A percentile compares a stretch with the other conserved stretches of the same genome.
Conservation (phyloP, 2,888 invertebrate genomes). For the Crocallis elinguaria region DNA sequence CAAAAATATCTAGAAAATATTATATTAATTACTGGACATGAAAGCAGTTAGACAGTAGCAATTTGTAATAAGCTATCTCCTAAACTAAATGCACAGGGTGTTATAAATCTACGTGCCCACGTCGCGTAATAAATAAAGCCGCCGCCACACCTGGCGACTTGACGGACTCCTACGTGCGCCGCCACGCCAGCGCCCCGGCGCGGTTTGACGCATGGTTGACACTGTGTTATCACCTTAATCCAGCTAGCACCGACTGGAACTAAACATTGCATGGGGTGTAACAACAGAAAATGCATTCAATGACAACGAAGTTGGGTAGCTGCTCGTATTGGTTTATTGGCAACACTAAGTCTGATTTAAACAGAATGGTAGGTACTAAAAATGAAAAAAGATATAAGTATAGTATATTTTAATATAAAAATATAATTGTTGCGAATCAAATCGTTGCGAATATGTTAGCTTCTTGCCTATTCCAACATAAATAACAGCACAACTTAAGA, state of each 20-base stretch:
- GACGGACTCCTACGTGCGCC: slow-evolving; percentile 68
- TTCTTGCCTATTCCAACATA: neutral
- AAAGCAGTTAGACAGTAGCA: neutral
- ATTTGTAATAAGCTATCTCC: slow-evolving; percentile 11
- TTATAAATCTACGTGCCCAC: slow-evolving; percentile 66
- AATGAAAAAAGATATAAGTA: neutral
- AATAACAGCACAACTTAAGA: slow-evolving; percentile 5
- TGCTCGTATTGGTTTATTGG: too few species aligned
- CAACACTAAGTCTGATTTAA: too few species aligned
- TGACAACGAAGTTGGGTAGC: neutral
- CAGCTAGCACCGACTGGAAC: slow-evolving; percentile 22
- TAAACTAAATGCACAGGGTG: slow-evolving; percentile 37
- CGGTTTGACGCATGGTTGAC: slow-evolving; percentile 47
- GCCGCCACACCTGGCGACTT: slow-evolving; percentile 65
- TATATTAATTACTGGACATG: too few species aligned
- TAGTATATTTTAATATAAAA: too few species aligned
- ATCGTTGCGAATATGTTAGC: neutral
- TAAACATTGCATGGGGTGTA: neutral
- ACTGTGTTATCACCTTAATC: slow-evolving; percentile 47
- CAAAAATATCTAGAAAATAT: too few species aligned
- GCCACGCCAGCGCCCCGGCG: slow-evolving; percentile 44
- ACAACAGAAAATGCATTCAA: neutral
- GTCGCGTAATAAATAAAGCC: slow-evolving; percentile 66
- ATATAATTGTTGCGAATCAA: neutral
- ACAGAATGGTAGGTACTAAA: too few species aligned